Evolutionary conservation across 2,888 invertebrate genomes (phyloP).

Genomic region (Nipponacmea schrenckii): DNA sequence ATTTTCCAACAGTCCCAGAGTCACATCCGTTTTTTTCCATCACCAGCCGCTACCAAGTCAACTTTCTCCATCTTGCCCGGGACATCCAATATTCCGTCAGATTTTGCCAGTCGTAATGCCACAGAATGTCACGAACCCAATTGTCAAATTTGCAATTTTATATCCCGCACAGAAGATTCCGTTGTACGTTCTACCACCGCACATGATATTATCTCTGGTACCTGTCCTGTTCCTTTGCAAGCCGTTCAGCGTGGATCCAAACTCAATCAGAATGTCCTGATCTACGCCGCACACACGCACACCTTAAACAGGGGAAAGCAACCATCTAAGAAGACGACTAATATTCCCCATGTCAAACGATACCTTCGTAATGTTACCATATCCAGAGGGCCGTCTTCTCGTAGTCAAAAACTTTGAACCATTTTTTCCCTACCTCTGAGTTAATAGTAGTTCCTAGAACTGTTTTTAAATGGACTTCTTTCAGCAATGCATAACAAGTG

Average conservation of each 20-base stretch:
- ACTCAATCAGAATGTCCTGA: no score
- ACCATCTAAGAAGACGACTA: constrained; percentile 11
- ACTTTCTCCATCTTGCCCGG: constrained; percentile 22
- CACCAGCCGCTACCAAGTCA: constrained; percentile 25
- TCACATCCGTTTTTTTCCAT: constrained; percentile 26
- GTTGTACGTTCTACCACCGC: no score
- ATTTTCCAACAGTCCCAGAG: constrained; percentile 33
- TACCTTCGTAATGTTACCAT: constrained; percentile 26
- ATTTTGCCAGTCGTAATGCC: constrained; percentile 33
- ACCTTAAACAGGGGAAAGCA: constrained; percentile 29
- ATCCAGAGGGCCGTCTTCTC: constrained; percentile 25
- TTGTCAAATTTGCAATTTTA: constrained; percentile 30
- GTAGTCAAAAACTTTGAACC: constrained; percentile 22
- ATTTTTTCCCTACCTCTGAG: constrained; percentile 22
- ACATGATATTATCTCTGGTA: no score
- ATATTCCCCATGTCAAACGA: no score
- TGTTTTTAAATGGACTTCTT: constrained; percentile 33
- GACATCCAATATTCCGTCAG: constrained; percentile 25
- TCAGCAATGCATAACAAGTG: constrained; percentile 34
- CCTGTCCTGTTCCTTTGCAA: no score
- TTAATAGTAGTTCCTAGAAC: constrained; percentile 35
- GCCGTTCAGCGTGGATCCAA: no score
- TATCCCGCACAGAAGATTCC: no score
- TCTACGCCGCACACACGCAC: constrained; percentile 30
- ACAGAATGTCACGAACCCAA: constrained; percentile 22